Conservation (phyloP, 2,888 invertebrate species). For the Nephrotoma flavescens region DNA sequence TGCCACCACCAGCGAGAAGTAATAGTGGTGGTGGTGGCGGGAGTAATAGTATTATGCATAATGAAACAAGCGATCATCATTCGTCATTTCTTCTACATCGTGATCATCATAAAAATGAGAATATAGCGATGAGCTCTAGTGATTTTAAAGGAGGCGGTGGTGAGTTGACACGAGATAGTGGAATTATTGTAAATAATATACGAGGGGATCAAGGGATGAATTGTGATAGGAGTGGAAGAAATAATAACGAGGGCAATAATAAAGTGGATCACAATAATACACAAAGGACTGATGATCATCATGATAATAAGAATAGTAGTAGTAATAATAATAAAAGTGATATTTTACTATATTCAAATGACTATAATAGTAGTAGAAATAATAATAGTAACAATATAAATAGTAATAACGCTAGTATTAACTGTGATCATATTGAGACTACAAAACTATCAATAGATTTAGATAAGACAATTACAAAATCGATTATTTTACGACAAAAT, state of each 20-base stretch:
- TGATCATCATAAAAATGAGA: neutral
- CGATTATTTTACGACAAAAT: conserved; percentile 3
- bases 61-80: neutral
- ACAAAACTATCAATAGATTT: neutral
- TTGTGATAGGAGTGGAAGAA: neutral
- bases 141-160: conserved; percentile 4
- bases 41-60: neutral
- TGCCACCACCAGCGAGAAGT: neutral
- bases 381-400: neutral
- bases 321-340: conserved; percentile 4
- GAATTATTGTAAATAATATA: neutral
- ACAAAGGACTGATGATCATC: neutral
- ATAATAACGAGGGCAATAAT: neutral
- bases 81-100: neutral
- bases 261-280: neutral
- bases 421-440: conserved; percentile 1
- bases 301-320: neutral
- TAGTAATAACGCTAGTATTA: conserved; percentile 1
- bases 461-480: conserved; percentile 1
- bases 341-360: neutral
- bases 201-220: neutral
- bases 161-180: neutral
- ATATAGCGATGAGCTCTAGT: neutral
- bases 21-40: neutral
- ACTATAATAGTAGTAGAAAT: conserved; percentile 2